Evolutionary conservation across 2,113 vertebrate species (phyloP).

Genomic region (Coptodon rendalli): DNA sequence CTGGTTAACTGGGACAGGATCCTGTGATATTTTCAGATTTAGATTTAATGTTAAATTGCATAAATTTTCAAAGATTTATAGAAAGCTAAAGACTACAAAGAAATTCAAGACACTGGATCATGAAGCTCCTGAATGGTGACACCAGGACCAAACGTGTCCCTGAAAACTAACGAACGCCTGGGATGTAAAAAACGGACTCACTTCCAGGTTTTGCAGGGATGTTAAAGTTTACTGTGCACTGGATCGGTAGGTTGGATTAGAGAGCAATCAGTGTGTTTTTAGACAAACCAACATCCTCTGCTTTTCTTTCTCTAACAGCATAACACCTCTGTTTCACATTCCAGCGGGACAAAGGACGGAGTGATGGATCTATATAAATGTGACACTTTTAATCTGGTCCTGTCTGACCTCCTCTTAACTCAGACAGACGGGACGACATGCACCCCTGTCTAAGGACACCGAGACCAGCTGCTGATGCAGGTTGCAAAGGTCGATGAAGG

Average conservation of each 20-base stretch:
- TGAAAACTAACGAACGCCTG: rapidly evolving
- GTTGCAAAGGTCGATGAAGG: not conserved
- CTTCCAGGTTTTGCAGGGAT: not conserved
- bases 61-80: not conserved
- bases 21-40: not conserved
- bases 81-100: not conserved
- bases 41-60: not conserved
- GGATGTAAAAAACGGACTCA: no score
- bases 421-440: not conserved
- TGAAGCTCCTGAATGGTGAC: not conserved
- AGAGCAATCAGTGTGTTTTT: not conserved
- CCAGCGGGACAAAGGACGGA: not conserved
- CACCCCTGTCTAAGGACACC: not conserved
- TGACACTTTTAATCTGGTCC: slow-evolving; percentile 42
- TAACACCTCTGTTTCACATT: not conserved
- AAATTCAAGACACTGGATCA: not conserved
- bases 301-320: not conserved
- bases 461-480: not conserved
- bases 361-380: slow-evolving; percentile 35
- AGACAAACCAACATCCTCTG: not conserved
- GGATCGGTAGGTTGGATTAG: not conserved
- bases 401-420: not conserved
- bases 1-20: not conserved
- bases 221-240: not conserved
- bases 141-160: not conserved